Conservation (phyloP, 1,140 invertebrate species). For the Drosophila ambigua region DNA sequence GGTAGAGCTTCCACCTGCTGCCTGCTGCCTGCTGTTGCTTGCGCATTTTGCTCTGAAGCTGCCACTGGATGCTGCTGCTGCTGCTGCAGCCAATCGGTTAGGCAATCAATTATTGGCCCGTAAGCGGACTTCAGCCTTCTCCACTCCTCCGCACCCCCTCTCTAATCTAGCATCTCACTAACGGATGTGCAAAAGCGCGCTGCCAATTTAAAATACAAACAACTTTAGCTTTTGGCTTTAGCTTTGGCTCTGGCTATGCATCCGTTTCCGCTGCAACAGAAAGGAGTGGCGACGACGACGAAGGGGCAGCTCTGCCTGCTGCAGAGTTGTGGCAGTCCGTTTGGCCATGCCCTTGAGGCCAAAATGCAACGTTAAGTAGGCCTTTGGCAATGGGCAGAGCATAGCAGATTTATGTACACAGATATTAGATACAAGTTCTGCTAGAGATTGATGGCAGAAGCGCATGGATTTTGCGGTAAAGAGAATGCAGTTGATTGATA, state of each 20-base stretch:
- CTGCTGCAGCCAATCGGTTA: constrained; percentile 63
- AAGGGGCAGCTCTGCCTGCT: no score
- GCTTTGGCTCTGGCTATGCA: constrained; percentile 61
- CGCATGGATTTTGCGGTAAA: background rate
- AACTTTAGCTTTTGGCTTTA: constrained; percentile 56
- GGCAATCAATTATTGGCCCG: constrained; percentile 78
- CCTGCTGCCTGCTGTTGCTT: constrained; percentile 28
- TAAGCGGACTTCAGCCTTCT: background rate
- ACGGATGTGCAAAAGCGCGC: constrained; percentile 79
- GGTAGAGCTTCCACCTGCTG: constrained; percentile 10
- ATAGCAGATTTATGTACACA: background rate
- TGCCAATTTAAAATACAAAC: constrained; percentile 80
- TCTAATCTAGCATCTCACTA: constrained; percentile 43
- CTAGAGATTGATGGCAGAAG: constrained; percentile 2
- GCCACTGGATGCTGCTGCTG: constrained; percentile 41
- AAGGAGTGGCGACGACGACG: background rate
- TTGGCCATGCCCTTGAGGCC: constrained; percentile 63
- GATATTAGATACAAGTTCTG: background rate
- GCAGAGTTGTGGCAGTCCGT: constrained; percentile 23
- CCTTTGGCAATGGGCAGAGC: constrained; percentile 40
- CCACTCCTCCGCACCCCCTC: constrained; percentile 9
- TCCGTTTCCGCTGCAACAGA: constrained; percentile 60
- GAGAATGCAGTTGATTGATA: background rate
- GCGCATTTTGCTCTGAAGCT: constrained; percentile 32
- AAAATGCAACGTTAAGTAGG: constrained; percentile 55